Conservation (phyloP, 2,113 vertebrate genomes). For the Hippocampus mohnikei region DNA sequence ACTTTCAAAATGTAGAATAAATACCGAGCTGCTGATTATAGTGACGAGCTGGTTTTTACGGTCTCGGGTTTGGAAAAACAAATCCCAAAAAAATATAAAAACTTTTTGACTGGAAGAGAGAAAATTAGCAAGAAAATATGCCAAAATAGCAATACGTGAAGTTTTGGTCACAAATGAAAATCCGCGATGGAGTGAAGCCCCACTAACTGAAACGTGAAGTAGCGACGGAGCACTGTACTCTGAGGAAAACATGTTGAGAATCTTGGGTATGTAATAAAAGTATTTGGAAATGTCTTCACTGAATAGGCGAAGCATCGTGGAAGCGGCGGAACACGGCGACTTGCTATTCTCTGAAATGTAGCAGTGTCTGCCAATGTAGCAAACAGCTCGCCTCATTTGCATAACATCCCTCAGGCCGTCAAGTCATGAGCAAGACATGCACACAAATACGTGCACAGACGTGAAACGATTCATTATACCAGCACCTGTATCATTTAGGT, state of each 20-base stretch:
- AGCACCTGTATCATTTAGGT: constrained; percentile 19
- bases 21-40: too few species aligned
- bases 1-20: too few species aligned
- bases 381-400: constrained; percentile 70
- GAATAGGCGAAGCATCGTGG: constrained; percentile 22
- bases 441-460: constrained; percentile 22
- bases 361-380: constrained; percentile 51
- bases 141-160: too few species aligned
- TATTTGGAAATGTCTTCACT: constrained; percentile 33
- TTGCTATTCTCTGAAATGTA: constrained; percentile 45
- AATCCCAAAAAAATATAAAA: too few species aligned
- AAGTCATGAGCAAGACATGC: constrained; percentile 44
- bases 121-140: too few species aligned
- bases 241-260: constrained; percentile 12
- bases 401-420: constrained; percentile 69
- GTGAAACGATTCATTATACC: constrained; percentile 18
- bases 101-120: too few species aligned
- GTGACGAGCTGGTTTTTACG: too few species aligned
- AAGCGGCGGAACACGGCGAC: constrained; percentile 13
- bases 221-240: background rate
- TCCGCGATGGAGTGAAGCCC: too few species aligned
- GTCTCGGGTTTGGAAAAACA: too few species aligned
- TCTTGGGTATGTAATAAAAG: constrained; percentile 24
- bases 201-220: too few species aligned
- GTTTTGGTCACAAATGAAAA: too few species aligned